Base-by-base conservation (phyloP, 2,113 vertebrate species). In the Mirounga angustirostris region DNA sequence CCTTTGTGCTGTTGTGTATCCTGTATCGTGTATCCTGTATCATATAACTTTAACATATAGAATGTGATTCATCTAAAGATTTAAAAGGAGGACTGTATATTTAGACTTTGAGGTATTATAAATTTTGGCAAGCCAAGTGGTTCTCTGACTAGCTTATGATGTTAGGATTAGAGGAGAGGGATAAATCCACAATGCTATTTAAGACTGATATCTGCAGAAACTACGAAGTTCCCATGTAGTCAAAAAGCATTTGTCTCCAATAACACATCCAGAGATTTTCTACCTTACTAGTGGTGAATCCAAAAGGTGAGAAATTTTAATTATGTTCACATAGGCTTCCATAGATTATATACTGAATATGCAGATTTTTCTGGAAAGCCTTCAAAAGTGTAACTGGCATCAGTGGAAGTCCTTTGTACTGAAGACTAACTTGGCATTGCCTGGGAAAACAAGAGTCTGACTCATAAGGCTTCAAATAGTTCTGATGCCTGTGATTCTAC, bases 261-360 rank as follows among this genome's bases (percentile, higher is more conserved):
- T 90, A 89, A 65, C 18, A 8, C 24, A 69, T 69, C 79, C 30
- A 65, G 56, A 96, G 46, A 22, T 71, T 82, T 33, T 95, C 30
- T 86, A 40, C 12, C 61, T 96, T 91, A 71, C 26, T 67, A 79
- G 16, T 78, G 30, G 11, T 82, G 87, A 95, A 16, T 54, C 54
- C 79, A 73, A 83, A 95, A 82, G n/a, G 50, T n/a, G n/a, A 79
- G 61, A 95, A 67, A 90, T 80, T 80, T 80, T 80, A 88, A 79
- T 65, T 40, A 46, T 63, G 50, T 91, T 94, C 73, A 59, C 19
- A 82, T 73, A 46, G 21, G 58, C 28, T 54, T 22, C 33, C 43
- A 63, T 26, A 82, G 67, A 95, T 52, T 36, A n/a, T 18, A 61
- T 33, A 78, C 6, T 63, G 58, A 81, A 88, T 85, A 84, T 6